Base-by-base conservation (phyloP, 2,888 invertebrate genomes). In the Conus canariensis region DNA sequence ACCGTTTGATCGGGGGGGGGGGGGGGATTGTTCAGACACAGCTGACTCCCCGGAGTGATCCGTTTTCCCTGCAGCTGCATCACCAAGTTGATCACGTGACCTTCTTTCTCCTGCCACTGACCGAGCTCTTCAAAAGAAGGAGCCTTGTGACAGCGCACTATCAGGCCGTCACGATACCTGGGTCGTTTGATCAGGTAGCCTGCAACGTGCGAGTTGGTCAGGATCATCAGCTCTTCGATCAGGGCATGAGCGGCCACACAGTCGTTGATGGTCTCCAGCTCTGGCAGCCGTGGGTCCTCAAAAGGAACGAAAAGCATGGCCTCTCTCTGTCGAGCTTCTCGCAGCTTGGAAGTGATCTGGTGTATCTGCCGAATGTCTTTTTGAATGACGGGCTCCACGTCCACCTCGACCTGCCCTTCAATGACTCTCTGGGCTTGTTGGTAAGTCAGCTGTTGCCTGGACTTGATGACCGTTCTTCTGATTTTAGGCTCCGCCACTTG, bases 381-480 rank as follows among this genome's bases (percentile, higher is more conserved):
- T 14, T 86, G 83, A 5, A 90, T 58, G 56, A 64, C 10, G 14
- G 45, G 25, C 25, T 91, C 77, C 12, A 88, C 88, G 10, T 82
- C 19, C 8, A 58, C 64, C 1, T 67, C 56, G 22, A 4, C 16
- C 1, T 88, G 22, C 19, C 87, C 88, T 59, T 90, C 86, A 85
- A 94, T 92, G 4, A 94, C 91, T 56, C 90, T 85, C 90, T 94
- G 93, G 6, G 90, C 93, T 59, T 94, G 92, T 25, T 90, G 87
- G 86, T 94, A 94, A 8, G 92, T 93, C 16, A 93, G 89, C 59
- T 93, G 89, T 80, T 80, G 86, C 45, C 82, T 88, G 19, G 93
- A 93, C 74, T 85, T 90, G 19, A 94, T 92, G 8, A 89, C 85
- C n/a, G 93, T 92, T 85, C 91, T 89, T 22, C 88, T 77, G 0